These are phyloP conservation scores for Actinia equina DNA, from an alignment of 64 coral and sea anemone genomes.

Conservation along the genomic window DNA sequence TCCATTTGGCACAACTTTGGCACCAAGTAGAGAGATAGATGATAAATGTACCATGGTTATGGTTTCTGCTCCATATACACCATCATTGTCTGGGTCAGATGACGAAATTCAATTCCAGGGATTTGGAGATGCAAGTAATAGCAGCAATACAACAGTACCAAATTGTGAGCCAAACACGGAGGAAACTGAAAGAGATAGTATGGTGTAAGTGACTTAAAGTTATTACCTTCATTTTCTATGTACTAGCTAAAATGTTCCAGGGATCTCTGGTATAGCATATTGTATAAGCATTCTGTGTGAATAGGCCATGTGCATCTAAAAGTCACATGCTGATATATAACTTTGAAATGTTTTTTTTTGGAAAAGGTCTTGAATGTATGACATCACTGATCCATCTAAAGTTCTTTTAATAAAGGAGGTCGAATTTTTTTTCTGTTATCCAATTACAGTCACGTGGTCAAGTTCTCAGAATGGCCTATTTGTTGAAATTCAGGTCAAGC, in stretches of 20 bases:
- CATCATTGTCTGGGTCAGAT: conserved; percentile 60
- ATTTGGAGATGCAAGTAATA: conserved; percentile 56
- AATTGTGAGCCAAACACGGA: conserved; percentile 14
- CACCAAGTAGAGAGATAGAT: conserved; percentile 18
- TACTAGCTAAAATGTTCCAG: not conserved
- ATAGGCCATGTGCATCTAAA: not conserved
- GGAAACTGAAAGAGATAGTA: conserved; percentile 26
- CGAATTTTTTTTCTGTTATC: not conserved
- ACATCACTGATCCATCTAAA: not conserved
- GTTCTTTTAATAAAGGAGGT: not conserved
- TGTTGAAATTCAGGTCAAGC: not conserved
- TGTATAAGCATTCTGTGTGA: not conserved
- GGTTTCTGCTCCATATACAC: conserved; percentile 58
- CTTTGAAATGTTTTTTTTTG: not conserved
- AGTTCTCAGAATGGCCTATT: not conserved
- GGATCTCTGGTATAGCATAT: not conserved
- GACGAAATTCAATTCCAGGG: conserved; percentile 62
- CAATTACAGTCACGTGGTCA: not conserved
- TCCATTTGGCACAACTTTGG: conserved; percentile 13
- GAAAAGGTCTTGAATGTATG: not conserved
- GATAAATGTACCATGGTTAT: conserved; percentile 40
- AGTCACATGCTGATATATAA: not conserved
- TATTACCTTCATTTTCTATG: not conserved
- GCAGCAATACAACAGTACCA: conserved; percentile 49
- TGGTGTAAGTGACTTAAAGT: conserved; percentile 46